Evolutionary conservation across 2,113 vertebrate species (phyloP).

Genomic region (Hypomesus transpacificus): DNA sequence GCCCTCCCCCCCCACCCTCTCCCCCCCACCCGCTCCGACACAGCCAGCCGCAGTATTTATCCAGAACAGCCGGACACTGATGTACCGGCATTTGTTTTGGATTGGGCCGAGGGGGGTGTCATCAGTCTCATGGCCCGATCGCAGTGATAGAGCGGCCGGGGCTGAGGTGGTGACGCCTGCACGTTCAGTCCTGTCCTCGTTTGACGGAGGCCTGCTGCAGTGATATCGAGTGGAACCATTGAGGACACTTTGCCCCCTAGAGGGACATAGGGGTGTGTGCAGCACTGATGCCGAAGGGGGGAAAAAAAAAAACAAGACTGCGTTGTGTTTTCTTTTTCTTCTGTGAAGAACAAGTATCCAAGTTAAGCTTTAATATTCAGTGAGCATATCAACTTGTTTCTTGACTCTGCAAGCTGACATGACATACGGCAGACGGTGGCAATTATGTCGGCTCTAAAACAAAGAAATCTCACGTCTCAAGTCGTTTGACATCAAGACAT

Average conservation of each 20-base stretch:
- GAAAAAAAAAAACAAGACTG: background rate
- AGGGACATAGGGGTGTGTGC: background rate
- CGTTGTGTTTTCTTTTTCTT: background rate
- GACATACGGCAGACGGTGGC: background rate
- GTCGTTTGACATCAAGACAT: background rate
- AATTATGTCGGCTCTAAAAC: background rate
- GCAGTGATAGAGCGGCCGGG: background rate
- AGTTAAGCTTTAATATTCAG: too few species aligned
- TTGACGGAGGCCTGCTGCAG: background rate
- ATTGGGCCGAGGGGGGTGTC: background rate
- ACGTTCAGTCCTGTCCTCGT: background rate
- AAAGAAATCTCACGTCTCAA: background rate
- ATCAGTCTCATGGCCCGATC: background rate
- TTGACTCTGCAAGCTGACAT: background rate
- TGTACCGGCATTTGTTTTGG: background rate
- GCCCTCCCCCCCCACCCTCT: background rate
- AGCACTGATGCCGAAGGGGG: background rate
- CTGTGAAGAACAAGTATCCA: background rate
- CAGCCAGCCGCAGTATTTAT: background rate
- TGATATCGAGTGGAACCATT: background rate
- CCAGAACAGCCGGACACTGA: conserved; percentile 1
- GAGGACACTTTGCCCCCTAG: background rate
- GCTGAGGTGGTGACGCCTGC: background rate
- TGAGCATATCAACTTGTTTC: too few species aligned
- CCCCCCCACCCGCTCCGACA: background rate